Evolutionary conservation across 2,113 vertebrate genomes (phyloP), one percentile per base, ranked within the genome.

Genomic region (Columba janthina): DNA sequence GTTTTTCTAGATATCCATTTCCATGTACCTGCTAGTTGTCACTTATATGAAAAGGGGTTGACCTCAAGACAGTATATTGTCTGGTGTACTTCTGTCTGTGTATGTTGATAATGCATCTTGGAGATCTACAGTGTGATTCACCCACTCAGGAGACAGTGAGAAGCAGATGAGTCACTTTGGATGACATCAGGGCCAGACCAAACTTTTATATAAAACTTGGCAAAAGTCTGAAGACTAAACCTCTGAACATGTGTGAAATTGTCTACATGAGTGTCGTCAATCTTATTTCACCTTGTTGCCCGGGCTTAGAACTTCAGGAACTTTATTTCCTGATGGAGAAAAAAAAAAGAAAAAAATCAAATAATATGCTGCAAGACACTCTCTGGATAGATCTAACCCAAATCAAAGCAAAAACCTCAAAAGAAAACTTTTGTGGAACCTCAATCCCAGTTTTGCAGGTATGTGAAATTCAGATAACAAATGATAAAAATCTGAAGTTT

Each of bases 351-450:
- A 85, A 92, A 19, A 75, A 81, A 53, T 57, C 17, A 96, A 85
- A 78, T 82, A 81, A 75, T 40, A 73, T 11, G 10, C 32, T 65
- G 75, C 34, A 65, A 90, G 64, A 60, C 24, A 15, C 75, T 90
- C 89, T 93, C 62, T 70, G 70, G 46, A 62, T 34, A 88, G 60
- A 93, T 85, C 60, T 28, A 85, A 89, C 9, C 6, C 26, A 78
- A 93, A 95, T 77, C 54, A 88, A 91, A 97, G 71, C n/a, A 74
- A 79, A 94, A 86, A 58, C 21, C 65, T 89, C 57, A 75, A 72
- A 95, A 82, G 60, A 78, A 94, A 81, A 44, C n/a, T 53, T 46
- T 19, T 76, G 16, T 77, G 51, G 86, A 86, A 80, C 42, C 28
- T 77, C 62, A 83, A 70, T 64, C 44, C 51, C n/a, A 80, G 60